Percentiles rank a stretch among this genome's conserved stretches.
Evolutionary conservation across 2,888 invertebrate species (phyloP).

Genomic region (Leucophenga maculata): DNA sequence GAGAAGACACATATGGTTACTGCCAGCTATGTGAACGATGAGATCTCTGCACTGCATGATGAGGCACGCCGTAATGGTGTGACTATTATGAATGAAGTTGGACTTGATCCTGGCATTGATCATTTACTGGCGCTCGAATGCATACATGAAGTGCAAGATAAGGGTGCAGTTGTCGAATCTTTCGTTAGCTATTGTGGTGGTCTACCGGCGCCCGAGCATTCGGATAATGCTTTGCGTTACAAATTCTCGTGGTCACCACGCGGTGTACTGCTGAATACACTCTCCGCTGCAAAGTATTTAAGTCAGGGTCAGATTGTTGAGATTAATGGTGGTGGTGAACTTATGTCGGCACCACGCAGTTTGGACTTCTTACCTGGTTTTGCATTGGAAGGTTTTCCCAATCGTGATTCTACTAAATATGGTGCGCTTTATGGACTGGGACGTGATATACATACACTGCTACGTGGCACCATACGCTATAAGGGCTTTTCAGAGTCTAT

Average conservation of each 20-base stretch:
- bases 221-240: constrained; percentile 90
- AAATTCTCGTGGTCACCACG: constrained; percentile 98
- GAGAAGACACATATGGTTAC: constrained; percentile 94
- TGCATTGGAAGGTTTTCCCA: constrained; percentile 96
- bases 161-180: constrained; percentile 93
- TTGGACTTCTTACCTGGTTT: constrained; percentile 96
- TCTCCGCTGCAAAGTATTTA: constrained; percentile 90
- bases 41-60: constrained; percentile 84
- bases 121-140: constrained; percentile 97
- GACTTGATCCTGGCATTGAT: constrained; percentile 98
- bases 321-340: constrained; percentile 88
- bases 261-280: constrained; percentile 91
- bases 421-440: constrained; percentile 89
- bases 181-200: constrained; percentile 98
- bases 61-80: constrained; percentile 91
- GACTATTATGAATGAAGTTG: constrained; percentile 96
- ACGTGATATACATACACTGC: constrained; percentile 86
- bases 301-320: constrained; percentile 89
- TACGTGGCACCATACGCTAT: constrained; percentile 95
- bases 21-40: constrained; percentile 92
- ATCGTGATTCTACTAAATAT: constrained; percentile 94
- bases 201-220: constrained; percentile 96
- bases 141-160: constrained; percentile 91
- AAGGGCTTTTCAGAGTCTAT: constrained; percentile 92
- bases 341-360: constrained; percentile 86